Base-by-base conservation (phyloP, 2,888 invertebrate genomes). In the Agrotis ipsilon region DNA sequence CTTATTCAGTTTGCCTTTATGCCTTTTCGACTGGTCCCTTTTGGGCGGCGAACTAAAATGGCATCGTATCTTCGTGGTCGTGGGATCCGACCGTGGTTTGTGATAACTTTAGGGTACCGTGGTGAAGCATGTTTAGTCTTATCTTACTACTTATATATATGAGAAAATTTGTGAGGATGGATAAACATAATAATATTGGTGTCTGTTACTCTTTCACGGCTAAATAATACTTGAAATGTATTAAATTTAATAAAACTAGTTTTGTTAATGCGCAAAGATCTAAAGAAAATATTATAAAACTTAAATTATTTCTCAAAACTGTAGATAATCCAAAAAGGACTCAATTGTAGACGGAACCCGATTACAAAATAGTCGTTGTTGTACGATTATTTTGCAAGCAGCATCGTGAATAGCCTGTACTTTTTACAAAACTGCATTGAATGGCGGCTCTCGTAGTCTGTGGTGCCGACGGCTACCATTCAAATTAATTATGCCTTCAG, bases 21-120 rank as follows among this genome's bases (percentile, higher is more conserved):
- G 95, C 96, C 96, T 96, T 96, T 90, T 95, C 90, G 95, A 96
- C 95, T 95, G 86, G 80, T 86, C 90, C 85, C 91, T 91, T 92
- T 93, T 92, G 90, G 83, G 83, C 83, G 80, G 75, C 66, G 24
- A 90, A 92, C 91, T 91, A 92, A 91, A 92, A 92, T 92, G 89
- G 81, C 87, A 88, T 90, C 91, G 93, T 94, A 93, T 94, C 91
- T 90, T 83, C 88, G 58, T 27, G 84, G 87, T 88, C 93, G 93
- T 93, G 93, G 92, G 94, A 94, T 86, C 88, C 83, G 72, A 83
- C 80, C 51, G 72, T 70, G 75, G 60, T 81, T 82, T 76, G 65
- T 72, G 24, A 71, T 57, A 14, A 43, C 55, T 75, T 81, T 84
- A 76, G 84, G 86, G 84, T 86, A 72, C 77, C 39, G 69, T 71